These are phyloP conservation scores for Cathartes aura DNA, from an alignment of 2,113 vertebrate genomes.

Conservation along the genomic window DNA sequence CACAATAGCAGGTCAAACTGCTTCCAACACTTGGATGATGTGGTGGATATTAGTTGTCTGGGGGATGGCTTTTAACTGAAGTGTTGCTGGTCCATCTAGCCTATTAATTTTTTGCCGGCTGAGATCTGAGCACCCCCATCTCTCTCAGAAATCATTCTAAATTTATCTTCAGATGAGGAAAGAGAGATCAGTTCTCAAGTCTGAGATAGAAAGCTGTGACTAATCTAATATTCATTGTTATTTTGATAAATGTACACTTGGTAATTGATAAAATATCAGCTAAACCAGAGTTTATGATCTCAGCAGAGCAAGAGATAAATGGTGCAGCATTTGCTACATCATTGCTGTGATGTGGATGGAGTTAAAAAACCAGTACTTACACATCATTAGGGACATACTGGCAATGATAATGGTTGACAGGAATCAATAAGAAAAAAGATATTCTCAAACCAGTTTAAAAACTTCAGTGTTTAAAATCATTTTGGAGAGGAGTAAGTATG, in stretches of 20 bases:
- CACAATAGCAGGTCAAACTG: background rate
- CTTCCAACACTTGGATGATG: background rate
- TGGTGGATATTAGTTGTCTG: background rate
- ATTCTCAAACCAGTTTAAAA: background rate
- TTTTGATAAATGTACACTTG: constrained; percentile 35
- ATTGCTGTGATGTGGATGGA: background rate
- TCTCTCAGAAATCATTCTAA: constrained; percentile 16
- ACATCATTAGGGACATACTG: background rate
- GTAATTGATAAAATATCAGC: constrained; percentile 38
- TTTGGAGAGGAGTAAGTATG: background rate
- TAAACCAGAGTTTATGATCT: background rate
- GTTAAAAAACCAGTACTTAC: background rate
- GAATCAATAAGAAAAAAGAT: background rate
- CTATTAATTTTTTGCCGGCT: background rate
- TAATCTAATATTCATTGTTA: constrained; percentile 39
- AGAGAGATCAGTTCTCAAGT: background rate
- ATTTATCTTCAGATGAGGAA: constrained; percentile 31
- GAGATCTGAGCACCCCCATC: background rate
- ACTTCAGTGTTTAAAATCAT: background rate
- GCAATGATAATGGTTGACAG: background rate
- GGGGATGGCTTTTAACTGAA: background rate
- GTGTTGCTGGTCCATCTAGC: background rate
- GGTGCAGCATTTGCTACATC: background rate
- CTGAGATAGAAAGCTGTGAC: background rate
- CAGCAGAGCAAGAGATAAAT: background rate